Conservation (phyloP, 2,113 vertebrate genomes). For the Sinocyclocheilus anshuiensis region DNA sequence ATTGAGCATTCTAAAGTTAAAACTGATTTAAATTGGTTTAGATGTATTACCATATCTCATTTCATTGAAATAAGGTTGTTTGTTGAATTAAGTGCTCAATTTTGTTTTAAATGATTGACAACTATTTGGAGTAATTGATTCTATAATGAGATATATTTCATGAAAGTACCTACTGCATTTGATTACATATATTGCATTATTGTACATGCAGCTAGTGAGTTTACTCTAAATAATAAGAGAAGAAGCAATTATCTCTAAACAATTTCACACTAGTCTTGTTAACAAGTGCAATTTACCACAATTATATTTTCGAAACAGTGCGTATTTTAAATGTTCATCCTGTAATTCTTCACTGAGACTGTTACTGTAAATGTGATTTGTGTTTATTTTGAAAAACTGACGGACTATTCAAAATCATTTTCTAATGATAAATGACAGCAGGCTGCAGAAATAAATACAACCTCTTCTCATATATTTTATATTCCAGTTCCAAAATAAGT, state of each 20-base stretch:
- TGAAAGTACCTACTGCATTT: not conserved
- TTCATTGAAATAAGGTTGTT: not conserved
- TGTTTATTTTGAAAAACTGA: not conserved
- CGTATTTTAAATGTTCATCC: not conserved
- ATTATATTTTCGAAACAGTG: not conserved
- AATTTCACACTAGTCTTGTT: not conserved
- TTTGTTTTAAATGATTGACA: not conserved
- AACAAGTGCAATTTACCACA: not conserved
- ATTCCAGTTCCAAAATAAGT: not conserved
- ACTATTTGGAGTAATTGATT: constrained; percentile 1
- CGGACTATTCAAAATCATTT: not conserved
- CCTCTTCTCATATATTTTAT: not conserved
- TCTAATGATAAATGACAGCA: not conserved
- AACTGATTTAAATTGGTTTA: not conserved
- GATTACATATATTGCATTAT: not conserved
- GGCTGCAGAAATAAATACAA: not conserved
- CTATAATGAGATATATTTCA: not conserved
- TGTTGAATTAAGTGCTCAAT: not conserved
- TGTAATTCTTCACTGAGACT: not conserved
- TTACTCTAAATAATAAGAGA: not conserved
- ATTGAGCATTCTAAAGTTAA: not conserved
- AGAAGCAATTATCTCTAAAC: not conserved
- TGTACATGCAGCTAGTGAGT: not conserved
- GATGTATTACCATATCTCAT: not conserved
- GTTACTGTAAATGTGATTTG: not conserved